Percentiles rank a stretch among this genome's conserved stretches.
Conservation (phyloP, 2,797 vertebrate species). For the Decapterus maruadsi region DNA sequence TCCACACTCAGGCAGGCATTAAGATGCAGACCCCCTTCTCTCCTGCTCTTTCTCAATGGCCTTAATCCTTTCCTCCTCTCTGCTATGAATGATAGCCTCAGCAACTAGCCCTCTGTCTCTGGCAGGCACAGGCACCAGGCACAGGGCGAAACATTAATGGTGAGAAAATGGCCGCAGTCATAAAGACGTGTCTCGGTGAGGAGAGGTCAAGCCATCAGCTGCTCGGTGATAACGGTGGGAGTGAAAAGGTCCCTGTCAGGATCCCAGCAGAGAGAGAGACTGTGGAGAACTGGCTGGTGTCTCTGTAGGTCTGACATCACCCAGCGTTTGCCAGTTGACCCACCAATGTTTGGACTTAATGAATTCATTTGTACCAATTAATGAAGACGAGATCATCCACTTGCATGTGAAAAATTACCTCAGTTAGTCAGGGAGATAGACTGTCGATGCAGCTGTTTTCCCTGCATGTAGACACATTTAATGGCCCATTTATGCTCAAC, state of each 20-base stretch:
- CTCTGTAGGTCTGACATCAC: neutral
- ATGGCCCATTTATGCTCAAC: no score
- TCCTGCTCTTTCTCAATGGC: slow-evolving; percentile 68
- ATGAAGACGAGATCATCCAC: neutral
- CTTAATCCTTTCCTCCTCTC: slow-evolving; percentile 75
- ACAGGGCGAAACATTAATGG: slow-evolving; percentile 63
- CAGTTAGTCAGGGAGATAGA: neutral
- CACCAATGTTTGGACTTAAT: neutral
- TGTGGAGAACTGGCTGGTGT: slow-evolving; percentile 10
- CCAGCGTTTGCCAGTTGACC: neutral
- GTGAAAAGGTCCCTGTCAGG: slow-evolving; percentile 9
- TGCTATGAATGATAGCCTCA: slow-evolving; percentile 76
- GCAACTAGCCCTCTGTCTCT: slow-evolving; percentile 53
- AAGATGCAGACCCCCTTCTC: slow-evolving; percentile 77
- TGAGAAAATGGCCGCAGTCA: slow-evolving; percentile 69
- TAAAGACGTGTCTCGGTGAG: slow-evolving; percentile 44
- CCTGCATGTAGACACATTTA: neutral
- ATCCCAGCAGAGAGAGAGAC: slow-evolving; percentile 30
- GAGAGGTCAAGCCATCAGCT: slow-evolving; percentile 64
- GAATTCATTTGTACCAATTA: neutral
- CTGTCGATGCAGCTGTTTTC: neutral
- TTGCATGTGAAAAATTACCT: neutral
- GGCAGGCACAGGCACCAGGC: slow-evolving; percentile 40
- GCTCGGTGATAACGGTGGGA: slow-evolving; percentile 26
- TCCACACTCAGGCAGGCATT: slow-evolving; percentile 73